Conservation (phyloP, 37 sponge, comb jelly and placozoan genomes). For the Halichondria panicea region DNA sequence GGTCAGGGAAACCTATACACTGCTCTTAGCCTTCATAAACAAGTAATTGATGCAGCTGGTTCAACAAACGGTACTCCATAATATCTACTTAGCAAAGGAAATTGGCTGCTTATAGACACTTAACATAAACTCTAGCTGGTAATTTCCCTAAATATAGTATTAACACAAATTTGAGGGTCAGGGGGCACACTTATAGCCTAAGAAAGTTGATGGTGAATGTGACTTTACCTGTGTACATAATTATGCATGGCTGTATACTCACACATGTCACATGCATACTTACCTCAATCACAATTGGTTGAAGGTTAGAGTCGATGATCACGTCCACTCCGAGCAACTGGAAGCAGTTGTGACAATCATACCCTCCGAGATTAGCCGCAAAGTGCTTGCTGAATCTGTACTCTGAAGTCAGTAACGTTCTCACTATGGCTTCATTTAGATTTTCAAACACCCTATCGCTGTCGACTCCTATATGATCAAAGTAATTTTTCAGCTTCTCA, state of each 20-base stretch:
- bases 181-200: background rate
- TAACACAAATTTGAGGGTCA: background rate
- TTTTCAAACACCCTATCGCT: slow-evolving; percentile 50
- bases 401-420: slow-evolving; percentile 70
- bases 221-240: background rate
- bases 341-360: slow-evolving; percentile 76
- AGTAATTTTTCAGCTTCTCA: slow-evolving; percentile 46
- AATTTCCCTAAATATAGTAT: no score
- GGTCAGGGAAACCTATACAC: no score
- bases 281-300: slow-evolving; percentile 87
- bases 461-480: slow-evolving; percentile 26
- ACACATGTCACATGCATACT: slow-evolving; percentile 30
- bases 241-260: background rate
- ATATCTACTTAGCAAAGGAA: no score
- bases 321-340: slow-evolving; percentile 89
- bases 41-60: no score
- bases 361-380: slow-evolving; percentile 45
- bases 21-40: no score
- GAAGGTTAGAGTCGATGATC: slow-evolving; percentile 60
- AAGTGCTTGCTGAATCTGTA: slow-evolving; percentile 49
- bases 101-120: no score
- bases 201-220: no score
- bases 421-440: slow-evolving; percentile 70
- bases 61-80: no score
- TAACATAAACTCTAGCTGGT: no score